phyloP scores from a whole-genome alignment of 2,888 invertebrate genomes.

The Dusona sp. region DNA sequence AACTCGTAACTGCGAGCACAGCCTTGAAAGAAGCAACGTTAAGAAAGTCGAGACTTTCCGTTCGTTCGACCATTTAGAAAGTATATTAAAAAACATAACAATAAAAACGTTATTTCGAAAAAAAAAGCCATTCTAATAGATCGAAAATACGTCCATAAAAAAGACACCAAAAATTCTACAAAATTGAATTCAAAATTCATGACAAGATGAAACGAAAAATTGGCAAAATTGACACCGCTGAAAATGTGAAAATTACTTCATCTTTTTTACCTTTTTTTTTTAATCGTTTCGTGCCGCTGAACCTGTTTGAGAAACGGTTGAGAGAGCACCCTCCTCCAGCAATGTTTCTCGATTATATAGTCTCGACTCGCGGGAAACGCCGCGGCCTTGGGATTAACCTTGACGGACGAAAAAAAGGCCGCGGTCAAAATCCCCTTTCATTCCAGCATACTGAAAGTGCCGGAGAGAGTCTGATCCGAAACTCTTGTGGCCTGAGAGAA shows the following conservation, averaged over 20 bases:
- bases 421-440: background rate
- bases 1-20: background rate
- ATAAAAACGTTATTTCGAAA: background rate
- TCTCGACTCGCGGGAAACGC: conserved; percentile 19
- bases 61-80: background rate
- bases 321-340: background rate
- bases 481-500: background rate
- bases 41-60: conserved; percentile 5
- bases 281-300: background rate
- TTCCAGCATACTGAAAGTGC: background rate
- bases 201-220: background rate
- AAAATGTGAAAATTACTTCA: background rate
- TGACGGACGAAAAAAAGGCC: conserved; percentile 20
- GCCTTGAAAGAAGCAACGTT: background rate
- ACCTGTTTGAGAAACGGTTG: conserved; percentile 23
- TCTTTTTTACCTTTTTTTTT: background rate
- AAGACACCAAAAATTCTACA: background rate
- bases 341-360: conserved; percentile 30
- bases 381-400: conserved; percentile 51
- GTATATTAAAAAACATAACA: background rate
- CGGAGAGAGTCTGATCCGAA: conserved; percentile 1
- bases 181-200: background rate
- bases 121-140: background rate
- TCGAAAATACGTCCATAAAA: background rate
- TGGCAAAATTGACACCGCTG: background rate